These are phyloP conservation scores for Nyctibius bracteatus DNA, from an alignment of 2,113 vertebrate genomes.

Conservation along the genomic window DNA sequence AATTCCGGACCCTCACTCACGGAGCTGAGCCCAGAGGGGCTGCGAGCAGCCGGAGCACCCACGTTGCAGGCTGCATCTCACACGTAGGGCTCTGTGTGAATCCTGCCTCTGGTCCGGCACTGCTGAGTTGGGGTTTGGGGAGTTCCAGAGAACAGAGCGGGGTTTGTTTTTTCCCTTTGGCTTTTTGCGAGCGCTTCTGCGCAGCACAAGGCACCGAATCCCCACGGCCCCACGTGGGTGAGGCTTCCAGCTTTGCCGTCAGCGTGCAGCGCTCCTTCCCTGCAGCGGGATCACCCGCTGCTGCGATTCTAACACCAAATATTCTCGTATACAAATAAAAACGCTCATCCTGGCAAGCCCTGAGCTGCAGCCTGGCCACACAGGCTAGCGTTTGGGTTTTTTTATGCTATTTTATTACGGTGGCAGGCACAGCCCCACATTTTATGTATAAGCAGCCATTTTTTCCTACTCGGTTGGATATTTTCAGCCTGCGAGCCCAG, in stretches of 20 bases:
- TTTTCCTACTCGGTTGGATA: not conserved
- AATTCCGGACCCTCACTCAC: not conserved
- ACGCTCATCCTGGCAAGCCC: not conserved
- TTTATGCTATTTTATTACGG: not conserved
- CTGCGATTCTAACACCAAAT: not conserved
- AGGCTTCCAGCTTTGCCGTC: not conserved
- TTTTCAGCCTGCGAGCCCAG: constrained; percentile 16
- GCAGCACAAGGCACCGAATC: not conserved
- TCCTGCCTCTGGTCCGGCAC: not conserved
- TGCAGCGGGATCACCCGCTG: not conserved
- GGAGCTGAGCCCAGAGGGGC: not conserved
- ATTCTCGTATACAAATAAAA: not conserved
- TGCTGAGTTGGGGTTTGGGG: not conserved
- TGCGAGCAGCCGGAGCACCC: not conserved
- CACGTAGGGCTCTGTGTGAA: accelerated
- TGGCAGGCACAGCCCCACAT: not conserved
- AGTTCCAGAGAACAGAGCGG: not conserved
- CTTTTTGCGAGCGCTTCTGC: accelerated
- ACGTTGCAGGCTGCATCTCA: not conserved
- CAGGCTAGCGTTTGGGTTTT: not conserved
- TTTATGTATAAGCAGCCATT: not conserved
- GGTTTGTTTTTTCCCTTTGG: not conserved
- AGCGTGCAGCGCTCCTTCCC: not conserved
- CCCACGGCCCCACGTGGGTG: accelerated
- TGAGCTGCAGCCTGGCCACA: not conserved